Percentiles rank a stretch among this genome's conserved stretches.
Conservation (phyloP, 2,888 invertebrate genomes). For the Caenorhabditis sp. region DNA sequence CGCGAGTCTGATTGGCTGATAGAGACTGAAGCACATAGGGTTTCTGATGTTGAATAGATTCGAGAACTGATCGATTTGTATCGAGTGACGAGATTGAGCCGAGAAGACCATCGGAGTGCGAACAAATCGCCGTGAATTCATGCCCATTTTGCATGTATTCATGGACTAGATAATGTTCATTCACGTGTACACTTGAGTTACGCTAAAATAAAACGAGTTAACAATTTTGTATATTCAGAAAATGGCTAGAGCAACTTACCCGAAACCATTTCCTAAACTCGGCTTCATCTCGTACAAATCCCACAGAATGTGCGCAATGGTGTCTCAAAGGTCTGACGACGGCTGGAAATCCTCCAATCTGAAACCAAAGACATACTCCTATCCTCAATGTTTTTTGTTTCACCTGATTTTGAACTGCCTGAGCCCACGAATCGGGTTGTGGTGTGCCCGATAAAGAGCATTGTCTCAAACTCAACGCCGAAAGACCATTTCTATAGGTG, state of each 20-base stretch:
- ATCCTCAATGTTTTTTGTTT: not conserved
- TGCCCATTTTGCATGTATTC: conserved; percentile 62
- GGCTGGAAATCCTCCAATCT: conserved; percentile 54
- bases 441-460: conserved; percentile 53
- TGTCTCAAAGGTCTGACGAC: conserved; percentile 42
- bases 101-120: conserved; percentile 52
- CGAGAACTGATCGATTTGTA: conserved; percentile 45
- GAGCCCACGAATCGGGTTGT: conserved; percentile 52
- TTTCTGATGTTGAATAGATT: conserved; percentile 51
- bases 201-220: conserved; percentile 50
- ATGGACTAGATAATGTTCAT: conserved; percentile 59
- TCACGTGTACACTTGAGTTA: conserved; percentile 48
- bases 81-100: conserved; percentile 56
- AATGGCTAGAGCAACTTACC: too few relatives aligned
- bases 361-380: not conserved
- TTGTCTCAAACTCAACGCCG: conserved; percentile 39
- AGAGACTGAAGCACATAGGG: conserved; percentile 58
- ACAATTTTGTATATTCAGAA: not conserved
- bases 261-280: conserved; percentile 53
- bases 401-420: conserved; percentile 41
- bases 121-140: conserved; percentile 61
- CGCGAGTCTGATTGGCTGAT: conserved; percentile 60
- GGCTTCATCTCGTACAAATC: conserved; percentile 42
- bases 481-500: conserved; percentile 47
- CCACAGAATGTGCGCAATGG: conserved; percentile 52